Evolutionary conservation across 2,888 invertebrate species (phyloP).

Genomic region (Cephus pulcher): DNA sequence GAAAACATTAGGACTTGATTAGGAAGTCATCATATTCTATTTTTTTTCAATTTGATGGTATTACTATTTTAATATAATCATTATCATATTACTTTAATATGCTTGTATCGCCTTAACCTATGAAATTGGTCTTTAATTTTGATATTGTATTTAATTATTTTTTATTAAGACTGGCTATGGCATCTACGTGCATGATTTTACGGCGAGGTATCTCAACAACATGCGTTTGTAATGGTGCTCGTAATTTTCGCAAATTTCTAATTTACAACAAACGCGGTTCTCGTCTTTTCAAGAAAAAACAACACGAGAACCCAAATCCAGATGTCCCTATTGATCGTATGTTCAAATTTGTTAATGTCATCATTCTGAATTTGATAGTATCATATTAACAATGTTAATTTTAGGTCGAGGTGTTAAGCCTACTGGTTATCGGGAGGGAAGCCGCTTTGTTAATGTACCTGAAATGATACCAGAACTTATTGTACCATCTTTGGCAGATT

Average conservation of each 20-base stretch:
- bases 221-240: slow-evolving; percentile 72
- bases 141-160: not conserved
- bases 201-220: slow-evolving; percentile 70
- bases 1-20: not conserved
- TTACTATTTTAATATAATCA: not conserved
- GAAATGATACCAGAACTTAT: slow-evolving; percentile 94
- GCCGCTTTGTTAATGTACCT: slow-evolving; percentile 74
- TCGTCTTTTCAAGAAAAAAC: slow-evolving; percentile 73
- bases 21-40: not conserved
- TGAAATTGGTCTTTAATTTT: not conserved
- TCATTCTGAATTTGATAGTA: not conserved
- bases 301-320: slow-evolving; percentile 70
- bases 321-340: slow-evolving; percentile 77
- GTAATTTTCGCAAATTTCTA: slow-evolving; percentile 86
- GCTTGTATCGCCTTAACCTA: not conserved
- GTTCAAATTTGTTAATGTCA: slow-evolving; percentile 35
- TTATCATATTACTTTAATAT: not conserved
- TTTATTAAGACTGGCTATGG: slow-evolving; percentile 30
- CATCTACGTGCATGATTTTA: slow-evolving; percentile 53
- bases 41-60: not conserved
- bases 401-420: slow-evolving; percentile 77
- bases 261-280: slow-evolving; percentile 82
- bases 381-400: slow-evolving; percentile 37
- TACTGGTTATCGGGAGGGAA: slow-evolving; percentile 71
- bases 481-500: slow-evolving; percentile 89